Evolutionary conservation across 2,888 invertebrate species (phyloP).

Genomic region (Mythimna vitellina): DNA sequence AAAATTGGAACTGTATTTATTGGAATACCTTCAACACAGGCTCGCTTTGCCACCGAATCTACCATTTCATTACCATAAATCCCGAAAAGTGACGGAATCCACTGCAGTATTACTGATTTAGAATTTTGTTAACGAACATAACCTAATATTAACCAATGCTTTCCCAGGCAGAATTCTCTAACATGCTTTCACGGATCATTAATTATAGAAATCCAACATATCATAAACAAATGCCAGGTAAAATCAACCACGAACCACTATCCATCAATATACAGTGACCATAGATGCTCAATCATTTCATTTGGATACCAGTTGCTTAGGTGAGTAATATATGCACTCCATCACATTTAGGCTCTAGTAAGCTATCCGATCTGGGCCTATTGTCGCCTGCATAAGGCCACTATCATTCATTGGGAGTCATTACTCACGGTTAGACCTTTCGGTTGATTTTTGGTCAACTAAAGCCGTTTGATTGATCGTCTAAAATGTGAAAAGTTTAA

Average conservation of each 20-base stretch:
- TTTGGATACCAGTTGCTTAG: constrained; percentile 54
- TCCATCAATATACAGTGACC: constrained; percentile 30
- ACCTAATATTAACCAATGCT: background rate
- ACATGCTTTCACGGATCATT: background rate
- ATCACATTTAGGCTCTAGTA: constrained; percentile 52
- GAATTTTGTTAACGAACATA: too few relatives aligned
- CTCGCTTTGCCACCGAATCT: too few relatives aligned
- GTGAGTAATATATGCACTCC: constrained; percentile 54
- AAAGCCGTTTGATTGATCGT: constrained; percentile 50
- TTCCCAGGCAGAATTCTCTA: background rate
- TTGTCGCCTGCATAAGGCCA: constrained; percentile 22
- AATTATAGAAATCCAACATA: background rate
- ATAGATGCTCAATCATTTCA: constrained; percentile 45
- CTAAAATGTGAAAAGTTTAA: constrained; percentile 57
- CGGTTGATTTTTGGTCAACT: constrained; percentile 50
- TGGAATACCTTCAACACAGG: too few relatives aligned
- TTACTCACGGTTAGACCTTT: constrained; percentile 40
- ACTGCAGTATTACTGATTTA: too few relatives aligned
- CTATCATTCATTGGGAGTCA: constrained; percentile 49
- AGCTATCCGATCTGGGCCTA: constrained; percentile 38
- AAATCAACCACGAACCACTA: background rate
- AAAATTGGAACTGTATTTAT: too few relatives aligned
- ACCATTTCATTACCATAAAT: too few relatives aligned
- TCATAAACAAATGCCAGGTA: constrained; percentile 3
- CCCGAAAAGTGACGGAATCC: too few relatives aligned